Percentiles rank a stretch among this genome's conserved stretches.
Evolutionary conservation across 2,113 vertebrate genomes (phyloP).

Genomic region (Ranitomeya imitator): DNA sequence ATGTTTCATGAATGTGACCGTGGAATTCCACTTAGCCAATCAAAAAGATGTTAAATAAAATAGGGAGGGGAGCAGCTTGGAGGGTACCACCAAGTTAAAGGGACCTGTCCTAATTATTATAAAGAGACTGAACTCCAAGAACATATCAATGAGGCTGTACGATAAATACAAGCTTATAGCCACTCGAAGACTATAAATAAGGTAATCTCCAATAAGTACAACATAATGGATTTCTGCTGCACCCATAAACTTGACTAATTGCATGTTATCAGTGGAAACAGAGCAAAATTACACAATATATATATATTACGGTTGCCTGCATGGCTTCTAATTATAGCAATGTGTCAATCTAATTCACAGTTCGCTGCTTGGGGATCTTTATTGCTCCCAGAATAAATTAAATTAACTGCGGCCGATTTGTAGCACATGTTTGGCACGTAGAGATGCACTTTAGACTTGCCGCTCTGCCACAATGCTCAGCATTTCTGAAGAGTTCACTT

Average conservation of each 20-base stretch:
- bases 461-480: neutral
- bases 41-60: too few relatives aligned
- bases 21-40: too few relatives aligned
- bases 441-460: constrained; percentile 9
- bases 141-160: too few relatives aligned
- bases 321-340: constrained; percentile 64
- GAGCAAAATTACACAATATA: neutral
- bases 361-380: constrained; percentile 47
- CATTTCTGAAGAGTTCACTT: constrained; percentile 3
- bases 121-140: neutral
- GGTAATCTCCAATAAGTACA: neutral
- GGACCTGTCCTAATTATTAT: neutral
- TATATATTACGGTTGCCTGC: constrained; percentile 46
- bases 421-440: constrained; percentile 55
- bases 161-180: too few relatives aligned
- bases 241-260: neutral
- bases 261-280: neutral
- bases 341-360: constrained; percentile 51
- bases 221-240: neutral
- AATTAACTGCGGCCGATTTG: constrained; percentile 27
- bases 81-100: neutral
- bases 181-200: neutral
- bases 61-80: too few relatives aligned
- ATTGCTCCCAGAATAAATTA: constrained; percentile 48
- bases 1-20: too few relatives aligned